These are phyloP conservation scores for Bombus waltoni DNA, from an alignment of 1,140 invertebrate species.

Conservation along the genomic window DNA sequence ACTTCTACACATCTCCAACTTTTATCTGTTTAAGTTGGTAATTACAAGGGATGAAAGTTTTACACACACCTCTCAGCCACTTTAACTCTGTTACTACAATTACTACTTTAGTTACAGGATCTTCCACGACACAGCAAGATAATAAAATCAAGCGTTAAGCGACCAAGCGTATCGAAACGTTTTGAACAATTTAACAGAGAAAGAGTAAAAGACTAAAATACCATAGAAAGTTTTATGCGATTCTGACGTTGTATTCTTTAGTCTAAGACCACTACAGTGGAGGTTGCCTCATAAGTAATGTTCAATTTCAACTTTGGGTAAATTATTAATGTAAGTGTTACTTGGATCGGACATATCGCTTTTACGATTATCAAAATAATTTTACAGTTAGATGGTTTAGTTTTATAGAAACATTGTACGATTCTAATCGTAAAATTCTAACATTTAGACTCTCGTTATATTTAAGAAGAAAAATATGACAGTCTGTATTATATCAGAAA, in stretches of 20 bases:
- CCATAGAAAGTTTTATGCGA: background rate
- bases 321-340: too few relatives aligned
- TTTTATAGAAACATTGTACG: too few relatives aligned
- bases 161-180: background rate
- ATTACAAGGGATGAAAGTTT: constrained; percentile 24
- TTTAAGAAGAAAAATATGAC: too few relatives aligned
- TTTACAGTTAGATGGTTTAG: rapidly evolving
- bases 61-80: background rate
- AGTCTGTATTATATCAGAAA: too few relatives aligned
- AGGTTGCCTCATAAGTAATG: background rate
- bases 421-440: too few relatives aligned
- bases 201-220: background rate
- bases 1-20: too few relatives aligned
- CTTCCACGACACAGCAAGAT: too few relatives aligned
- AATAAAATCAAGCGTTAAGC: background rate
- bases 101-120: background rate
- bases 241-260: background rate
- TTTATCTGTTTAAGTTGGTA: background rate
- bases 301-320: too few relatives aligned
- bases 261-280: background rate
- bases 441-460: too few relatives aligned
- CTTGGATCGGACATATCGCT: too few relatives aligned
- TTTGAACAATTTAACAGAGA: too few relatives aligned
- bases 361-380: too few relatives aligned
- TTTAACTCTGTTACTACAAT: background rate